These are phyloP conservation scores for Drosophila pachea DNA, from an alignment of 1,140 invertebrate species.

Conservation along the genomic window DNA sequence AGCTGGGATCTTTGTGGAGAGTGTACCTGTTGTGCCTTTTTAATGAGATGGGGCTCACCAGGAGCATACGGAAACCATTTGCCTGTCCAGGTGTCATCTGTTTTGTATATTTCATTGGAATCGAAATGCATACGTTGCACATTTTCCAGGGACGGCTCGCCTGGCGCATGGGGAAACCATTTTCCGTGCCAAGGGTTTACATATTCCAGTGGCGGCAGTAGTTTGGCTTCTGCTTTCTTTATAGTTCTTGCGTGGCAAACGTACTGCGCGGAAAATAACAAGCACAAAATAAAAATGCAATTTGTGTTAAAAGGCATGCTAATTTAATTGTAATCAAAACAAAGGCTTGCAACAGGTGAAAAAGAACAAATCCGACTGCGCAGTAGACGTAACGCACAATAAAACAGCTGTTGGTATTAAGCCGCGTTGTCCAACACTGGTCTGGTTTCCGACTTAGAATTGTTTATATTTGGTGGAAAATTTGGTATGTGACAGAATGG, in stretches of 20 bases:
- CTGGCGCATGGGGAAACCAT: conserved; percentile 42
- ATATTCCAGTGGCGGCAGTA: conserved; percentile 23
- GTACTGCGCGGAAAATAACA: conserved; percentile 8
- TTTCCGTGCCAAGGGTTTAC: conserved; percentile 35
- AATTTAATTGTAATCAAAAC: conserved; percentile 42
- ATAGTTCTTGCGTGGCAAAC: conserved; percentile 49
- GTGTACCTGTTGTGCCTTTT: background rate
- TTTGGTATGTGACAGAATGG: conserved; percentile 18
- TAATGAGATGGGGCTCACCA: conserved; percentile 30
- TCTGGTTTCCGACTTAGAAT: conserved; percentile 11
- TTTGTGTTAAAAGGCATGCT: conserved; percentile 37
- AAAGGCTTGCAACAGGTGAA: conserved; percentile 43
- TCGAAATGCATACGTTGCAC: conserved; percentile 39
- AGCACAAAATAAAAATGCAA: conserved; percentile 19
- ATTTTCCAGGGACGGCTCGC: conserved; percentile 15
- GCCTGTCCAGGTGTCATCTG: conserved; percentile 39
- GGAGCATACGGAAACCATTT: conserved; percentile 53
- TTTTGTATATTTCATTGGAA: conserved; percentile 1
- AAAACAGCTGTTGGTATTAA: conserved; percentile 44
- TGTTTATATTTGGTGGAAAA: conserved; percentile 14
- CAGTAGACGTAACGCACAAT: conserved; percentile 25
- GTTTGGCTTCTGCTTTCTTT: conserved; percentile 52
- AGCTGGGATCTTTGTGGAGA: background rate
- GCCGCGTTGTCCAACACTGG: conserved; percentile 46
- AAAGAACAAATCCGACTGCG: conserved; percentile 50